A percentile compares a stretch with the other conserved stretches of the same genome.
Conservation (phyloP, 1,140 invertebrate species). For the Ceratoteleas bidentatus region DNA sequence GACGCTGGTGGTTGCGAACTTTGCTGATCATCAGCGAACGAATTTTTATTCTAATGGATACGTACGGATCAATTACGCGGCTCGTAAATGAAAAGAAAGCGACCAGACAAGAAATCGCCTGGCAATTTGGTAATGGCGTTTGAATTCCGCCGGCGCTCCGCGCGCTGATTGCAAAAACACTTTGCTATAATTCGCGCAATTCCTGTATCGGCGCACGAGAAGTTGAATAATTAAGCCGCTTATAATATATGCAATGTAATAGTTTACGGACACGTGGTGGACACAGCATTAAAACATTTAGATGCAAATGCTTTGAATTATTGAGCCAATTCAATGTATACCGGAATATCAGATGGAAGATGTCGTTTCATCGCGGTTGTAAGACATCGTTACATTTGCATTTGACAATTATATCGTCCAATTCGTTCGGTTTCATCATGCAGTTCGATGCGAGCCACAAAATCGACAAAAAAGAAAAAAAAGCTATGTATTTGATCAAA, state of each 20-base stretch:
- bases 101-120: too few relatives aligned
- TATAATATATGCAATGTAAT: constrained; percentile 34
- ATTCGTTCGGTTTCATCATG: too few relatives aligned
- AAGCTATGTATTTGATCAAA: too few relatives aligned
- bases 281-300: constrained; percentile 37
- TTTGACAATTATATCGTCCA: too few relatives aligned
- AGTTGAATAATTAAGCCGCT: constrained; percentile 29
- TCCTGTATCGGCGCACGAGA: constrained; percentile 2
- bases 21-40: not conserved
- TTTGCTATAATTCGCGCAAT: not conserved
- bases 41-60: constrained; percentile 10
- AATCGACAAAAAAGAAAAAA: too few relatives aligned
- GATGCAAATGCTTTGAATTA: constrained; percentile 46
- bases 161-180: too few relatives aligned
- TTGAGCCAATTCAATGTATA: constrained; percentile 29
- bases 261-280: constrained; percentile 44
- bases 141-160: too few relatives aligned
- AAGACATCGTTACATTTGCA: constrained; percentile 12
- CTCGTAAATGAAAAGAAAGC: not conserved
- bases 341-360: constrained; percentile 6
- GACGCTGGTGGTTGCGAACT: not conserved
- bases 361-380: constrained; percentile 14
- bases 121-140: too few relatives aligned
- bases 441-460: too few relatives aligned
- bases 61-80: not conserved